Evolutionary conservation across 2,113 vertebrate species (phyloP), one percentile per base, ranked within the genome.

Genomic region (Sitta europaea): DNA sequence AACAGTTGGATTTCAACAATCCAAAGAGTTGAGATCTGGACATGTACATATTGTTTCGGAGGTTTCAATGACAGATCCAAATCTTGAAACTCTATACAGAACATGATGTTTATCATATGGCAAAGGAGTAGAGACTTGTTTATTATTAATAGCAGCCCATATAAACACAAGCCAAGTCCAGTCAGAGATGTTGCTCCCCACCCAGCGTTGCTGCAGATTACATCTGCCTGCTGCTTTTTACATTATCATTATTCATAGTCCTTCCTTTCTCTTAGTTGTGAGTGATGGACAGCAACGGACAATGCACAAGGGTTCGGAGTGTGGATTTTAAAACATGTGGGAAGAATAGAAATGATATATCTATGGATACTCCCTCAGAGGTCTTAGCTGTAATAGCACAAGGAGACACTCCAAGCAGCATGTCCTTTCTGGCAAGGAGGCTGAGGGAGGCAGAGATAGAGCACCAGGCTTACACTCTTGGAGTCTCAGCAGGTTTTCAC

Each of bases 71-170:
- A 83, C 90, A 81, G 75, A 94, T 78, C 59, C 82, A 90, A 74
- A 90, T 73, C 90, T 61, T 83, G 40, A 70, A 92, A 86, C 72
- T 74, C 90, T 38, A 1, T 45, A 29, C 75, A 7, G 31, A 93
- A 48, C 43, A 28, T 74, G 87, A 92, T 88, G 85, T 59, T 93
- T 93, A 88, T 93, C 79, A 55, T 61, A 93, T 61, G 86, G 92
- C 85, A 88, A 83, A 88, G 67, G 68, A 86, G 55, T 50, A 81
- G 54, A 83, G 51, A 70, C 43, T 87, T 83, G 66, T 80, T 83
- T 95, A 83, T 94, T 95, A 94, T 90, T 93, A 90, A 71, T 92
- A 97, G 82, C 85, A 96, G 75, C 59, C 78, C 42, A 14, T 59
- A 74, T 62, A 90, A 86, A 70, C 40, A 77, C 45, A 63, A 76